Conservation (phyloP, 2,888 invertebrate species). For the Disparrhopalites patrizii region DNA sequence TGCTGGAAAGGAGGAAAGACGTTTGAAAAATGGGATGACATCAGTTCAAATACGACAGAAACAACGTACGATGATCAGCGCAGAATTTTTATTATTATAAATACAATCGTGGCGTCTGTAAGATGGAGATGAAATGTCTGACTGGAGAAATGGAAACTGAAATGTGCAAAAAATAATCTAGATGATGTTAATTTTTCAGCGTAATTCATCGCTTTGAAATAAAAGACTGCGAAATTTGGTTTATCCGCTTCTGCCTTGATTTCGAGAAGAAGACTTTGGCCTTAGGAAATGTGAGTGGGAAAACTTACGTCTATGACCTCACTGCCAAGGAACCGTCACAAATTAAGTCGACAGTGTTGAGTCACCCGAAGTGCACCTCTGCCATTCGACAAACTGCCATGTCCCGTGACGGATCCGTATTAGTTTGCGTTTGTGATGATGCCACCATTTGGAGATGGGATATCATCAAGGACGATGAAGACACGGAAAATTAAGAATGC, state of each 20-base stretch:
- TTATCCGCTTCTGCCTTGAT: constrained; percentile 90
- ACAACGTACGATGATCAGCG: constrained; percentile 37
- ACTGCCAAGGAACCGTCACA: constrained; percentile 78
- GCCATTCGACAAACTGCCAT: constrained; percentile 89
- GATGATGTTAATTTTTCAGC: too few species aligned
- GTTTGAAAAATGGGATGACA: constrained; percentile 60
- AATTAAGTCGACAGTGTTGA: constrained; percentile 68
- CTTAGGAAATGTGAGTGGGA: constrained; percentile 87
- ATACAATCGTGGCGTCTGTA: too few species aligned
- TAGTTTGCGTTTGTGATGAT: constrained; percentile 92
- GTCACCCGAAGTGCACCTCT: constrained; percentile 79
- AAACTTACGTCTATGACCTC: constrained; percentile 91
- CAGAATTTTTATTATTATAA: constrained; percentile 23
- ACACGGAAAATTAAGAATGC: constrained; percentile 8
- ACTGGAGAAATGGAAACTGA: too few species aligned
- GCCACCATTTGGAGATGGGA: constrained; percentile 97
- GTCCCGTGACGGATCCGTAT: constrained; percentile 76
- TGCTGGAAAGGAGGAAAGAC: constrained; percentile 94
- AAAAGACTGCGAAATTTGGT: constrained; percentile 97
- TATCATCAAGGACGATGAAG: constrained; percentile 11
- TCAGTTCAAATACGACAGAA: constrained; percentile 41
- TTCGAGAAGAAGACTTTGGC: constrained; percentile 87
- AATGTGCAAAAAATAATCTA: too few species aligned
- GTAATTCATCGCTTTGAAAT: constrained; percentile 87
- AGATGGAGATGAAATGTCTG: too few species aligned